These are phyloP conservation scores for Varanus komodoensis DNA, from an alignment of 2,113 vertebrate species.

Conservation along the genomic window DNA sequence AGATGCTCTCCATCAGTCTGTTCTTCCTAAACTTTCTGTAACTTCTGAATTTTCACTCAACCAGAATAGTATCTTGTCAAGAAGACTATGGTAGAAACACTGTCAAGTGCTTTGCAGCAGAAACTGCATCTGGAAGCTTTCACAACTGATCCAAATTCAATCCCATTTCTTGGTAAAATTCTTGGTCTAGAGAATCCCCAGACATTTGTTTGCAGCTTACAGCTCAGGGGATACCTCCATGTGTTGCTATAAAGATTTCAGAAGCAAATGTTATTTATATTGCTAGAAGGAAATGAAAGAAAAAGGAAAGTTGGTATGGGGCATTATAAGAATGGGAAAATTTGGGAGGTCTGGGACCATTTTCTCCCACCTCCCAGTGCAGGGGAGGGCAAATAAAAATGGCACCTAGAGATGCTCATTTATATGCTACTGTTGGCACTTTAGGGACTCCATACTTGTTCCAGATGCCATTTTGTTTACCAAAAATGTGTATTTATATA, in stretches of 20 bases:
- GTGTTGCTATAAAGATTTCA: not conserved
- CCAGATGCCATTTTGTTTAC: too few relatives aligned
- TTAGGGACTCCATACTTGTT: too few relatives aligned
- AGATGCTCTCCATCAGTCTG: not conserved
- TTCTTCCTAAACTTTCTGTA: not conserved
- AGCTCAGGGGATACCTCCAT: not conserved
- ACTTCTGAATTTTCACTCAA: not conserved
- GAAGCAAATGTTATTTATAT: constrained; percentile 1
- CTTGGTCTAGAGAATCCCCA: not conserved
- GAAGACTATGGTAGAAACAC: not conserved
- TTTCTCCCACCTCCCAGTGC: too few relatives aligned
- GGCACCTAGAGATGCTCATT: too few relatives aligned
- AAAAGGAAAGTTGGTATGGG: not conserved
- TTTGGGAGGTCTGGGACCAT: too few relatives aligned
- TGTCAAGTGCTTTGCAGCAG: not conserved
- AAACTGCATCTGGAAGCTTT: too few relatives aligned
- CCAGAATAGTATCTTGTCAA: not conserved
- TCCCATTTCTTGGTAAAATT: too few relatives aligned
- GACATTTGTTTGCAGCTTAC: not conserved
- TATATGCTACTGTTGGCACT: too few relatives aligned
- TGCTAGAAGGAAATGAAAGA: not conserved
- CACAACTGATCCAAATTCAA: too few relatives aligned
- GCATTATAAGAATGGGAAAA: not conserved
- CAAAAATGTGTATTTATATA: not conserved
- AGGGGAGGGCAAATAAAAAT: too few relatives aligned